Conservation (phyloP, 2,888 invertebrate genomes). For the Pseudoips prasinana region DNA sequence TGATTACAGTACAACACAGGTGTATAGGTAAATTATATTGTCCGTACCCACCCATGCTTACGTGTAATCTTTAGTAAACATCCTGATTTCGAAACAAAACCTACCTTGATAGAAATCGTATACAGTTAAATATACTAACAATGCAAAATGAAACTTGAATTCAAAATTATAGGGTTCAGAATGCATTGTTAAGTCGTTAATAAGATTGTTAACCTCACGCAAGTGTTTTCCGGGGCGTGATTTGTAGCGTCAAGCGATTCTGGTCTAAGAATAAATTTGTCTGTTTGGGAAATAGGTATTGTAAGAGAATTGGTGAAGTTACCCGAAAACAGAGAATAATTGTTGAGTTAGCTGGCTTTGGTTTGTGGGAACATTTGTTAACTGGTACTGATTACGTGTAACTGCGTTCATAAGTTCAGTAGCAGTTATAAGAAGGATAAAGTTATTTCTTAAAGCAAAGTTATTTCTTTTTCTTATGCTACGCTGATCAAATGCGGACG, state of each 20-base stretch:
- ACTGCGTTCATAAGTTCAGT: no score
- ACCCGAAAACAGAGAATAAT: slow-evolving; percentile 32
- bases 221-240: slow-evolving; percentile 50
- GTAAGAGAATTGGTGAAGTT: slow-evolving; percentile 4
- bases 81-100: slow-evolving; percentile 46
- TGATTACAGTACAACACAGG: slow-evolving; percentile 15
- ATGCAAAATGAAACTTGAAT: slow-evolving; percentile 23
- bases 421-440: no score
- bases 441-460: no score
- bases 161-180: slow-evolving; percentile 24
- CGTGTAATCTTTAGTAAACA: slow-evolving; percentile 48
- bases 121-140: slow-evolving; percentile 9
- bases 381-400: no score
- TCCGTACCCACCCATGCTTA: slow-evolving; percentile 37
- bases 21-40: slow-evolving; percentile 36
- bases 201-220: slow-evolving; percentile 51
- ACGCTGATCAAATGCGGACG: no score
- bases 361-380: slow-evolving; percentile 1
- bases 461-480: no score
- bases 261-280: slow-evolving; percentile 34
- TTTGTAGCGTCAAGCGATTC: slow-evolving; percentile 45
- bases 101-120: slow-evolving; percentile 28
- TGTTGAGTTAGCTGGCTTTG: slow-evolving; percentile 10
- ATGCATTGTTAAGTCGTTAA: slow-evolving; percentile 27
- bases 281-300: slow-evolving; percentile 19